Evolutionary conservation across 2,888 invertebrate genomes (phyloP), one percentile per base, ranked within the genome.

Genomic region (Cantharis lateralis): DNA sequence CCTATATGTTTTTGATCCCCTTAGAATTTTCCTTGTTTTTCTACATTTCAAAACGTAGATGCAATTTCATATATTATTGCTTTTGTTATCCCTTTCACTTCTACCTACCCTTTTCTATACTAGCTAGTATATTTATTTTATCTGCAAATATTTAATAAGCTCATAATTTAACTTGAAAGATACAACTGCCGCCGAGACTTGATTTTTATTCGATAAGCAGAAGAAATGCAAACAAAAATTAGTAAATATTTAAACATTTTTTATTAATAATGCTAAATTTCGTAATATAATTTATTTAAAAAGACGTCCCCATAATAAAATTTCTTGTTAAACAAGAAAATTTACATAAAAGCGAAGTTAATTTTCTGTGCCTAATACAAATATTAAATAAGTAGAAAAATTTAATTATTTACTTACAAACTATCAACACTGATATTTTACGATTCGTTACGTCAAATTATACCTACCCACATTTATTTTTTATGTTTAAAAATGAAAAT

Each of bases 401-500:
- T 66, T 66, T 66, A 66, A 66, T 66, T 16, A 66, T 20, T 63
- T 18, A 24, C 64, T 20, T 48, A 66, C 18, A 66, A 18, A 20
- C 64, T 66, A 66, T 66, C 64, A 66, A 66, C 64, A 66, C 64
- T 66, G 13, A 24, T 20, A 66, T 66, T 66, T 66, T 66, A 66
- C 24, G 16, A 66, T 66, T 24, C 24, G 64, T 66, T n/a, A 66
- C 15, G 64, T 66, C 64, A 20, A 66, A 20, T 24, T 18, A 66
- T 66, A 24, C 64, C 18, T 70, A 74, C 62, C 66, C 15, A 61
- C 73, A 68, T 73, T 28, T 20, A 15, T 16, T 16, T 48, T 48
- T 61, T 15, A n/a, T 24, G 62, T 63, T 75, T 68, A 68, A 68
- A 28, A 69, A 48, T 71, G 62, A 18, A 75, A 75, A 71, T 75